Base-by-base conservation (phyloP, 2,888 invertebrate genomes). In the Eustalomyia histrio region DNA sequence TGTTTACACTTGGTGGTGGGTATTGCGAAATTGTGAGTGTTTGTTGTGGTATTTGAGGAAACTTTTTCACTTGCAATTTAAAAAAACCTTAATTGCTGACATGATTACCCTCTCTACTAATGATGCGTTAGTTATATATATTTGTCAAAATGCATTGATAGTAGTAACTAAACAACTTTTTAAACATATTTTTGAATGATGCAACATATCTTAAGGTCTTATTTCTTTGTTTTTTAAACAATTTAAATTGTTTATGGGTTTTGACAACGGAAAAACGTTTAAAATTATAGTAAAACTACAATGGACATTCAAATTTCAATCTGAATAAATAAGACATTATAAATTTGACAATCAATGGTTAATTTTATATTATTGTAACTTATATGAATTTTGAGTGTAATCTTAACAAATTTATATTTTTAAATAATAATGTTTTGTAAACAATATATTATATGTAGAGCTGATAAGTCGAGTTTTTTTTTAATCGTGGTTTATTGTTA, bases 181-280 rank as follows among this genome's bases (percentile, higher is more conserved):
- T 74, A 14, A 65, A 65, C 35, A 58, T 29, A 61, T 53, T 69
- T 58, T 71, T 29, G 57, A 64, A 61, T 61, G 61, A 76, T 74
- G 61, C 55, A 76, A 76, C 47, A 53, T 53, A 18, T 52, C 9
- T 17, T 52, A 18, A 16, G 16, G 16, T 52, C 5, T 17, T 17
- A 50, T n/a, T n/a, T n/a, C n/a, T 16, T 50, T 67, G 17, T 35
- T 58, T 35, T 58, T 9, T 47, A n/a, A 9, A 24, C 10, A 16
- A 53, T 57, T 57, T 29, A 6, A 29, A 29, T 29, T 16, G 29
- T 68, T 43, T 68, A 57, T 68, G 47, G 57, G 29, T 14, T 63
- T 47, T 33, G 52, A 52, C 16, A 6, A 29, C 4, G 5, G 5
- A 52, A 64, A 64, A 50, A 12, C 50, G 8, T 47, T 47, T n/a